Base-by-base conservation (phyloP, 2,888 invertebrate genomes). In the Nasonovia ribisnigri region DNA sequence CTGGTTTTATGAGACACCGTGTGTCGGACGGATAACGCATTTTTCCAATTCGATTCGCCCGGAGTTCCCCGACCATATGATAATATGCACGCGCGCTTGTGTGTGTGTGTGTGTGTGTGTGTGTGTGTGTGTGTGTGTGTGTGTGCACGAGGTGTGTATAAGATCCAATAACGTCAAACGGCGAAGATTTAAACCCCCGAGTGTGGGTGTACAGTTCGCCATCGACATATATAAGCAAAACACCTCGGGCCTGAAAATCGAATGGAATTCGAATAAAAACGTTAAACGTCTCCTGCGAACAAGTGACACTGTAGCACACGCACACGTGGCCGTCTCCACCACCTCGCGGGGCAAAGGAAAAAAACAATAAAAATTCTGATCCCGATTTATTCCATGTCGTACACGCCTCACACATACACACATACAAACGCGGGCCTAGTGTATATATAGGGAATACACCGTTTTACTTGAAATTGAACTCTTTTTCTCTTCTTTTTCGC, bases 261-360 rank as follows among this genome's bases (percentile, higher is more conserved):
- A 90, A 90, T 90, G 93, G 93, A 93, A 93, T 93, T 93, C 93
- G 93, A 93, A 93, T 93, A 93, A 93, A 93, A 93, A 93, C 93
- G 90, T 93, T 93, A 90, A 93, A 93, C 20, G 88, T 87, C 57
- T 57, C 86, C 42, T 29, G 84, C 90, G 93, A 90, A 84, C 90
- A 60, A 93, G 93, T 67, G 84, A 86, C 77, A 84, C 57, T 57
- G 57, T 26, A 57, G 57, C 57, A 57, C 86, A 46, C 26, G 42
- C 90, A 57, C 54, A 57, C 57, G n/a, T n/a, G 46, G 29, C 29
- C 57, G 54, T 54, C 42, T 43, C 13, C 84, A n/a, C 42, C 51
- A 51, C 48, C 48, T 48, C 29, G 36, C 48, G 84, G 84, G 26
- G 86, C 57, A 86, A 48, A 92, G 60, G 89, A 54, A 84, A 90